Conservation (phyloP, 2,888 invertebrate species). For the Dasysyrphus albostriatus region DNA sequence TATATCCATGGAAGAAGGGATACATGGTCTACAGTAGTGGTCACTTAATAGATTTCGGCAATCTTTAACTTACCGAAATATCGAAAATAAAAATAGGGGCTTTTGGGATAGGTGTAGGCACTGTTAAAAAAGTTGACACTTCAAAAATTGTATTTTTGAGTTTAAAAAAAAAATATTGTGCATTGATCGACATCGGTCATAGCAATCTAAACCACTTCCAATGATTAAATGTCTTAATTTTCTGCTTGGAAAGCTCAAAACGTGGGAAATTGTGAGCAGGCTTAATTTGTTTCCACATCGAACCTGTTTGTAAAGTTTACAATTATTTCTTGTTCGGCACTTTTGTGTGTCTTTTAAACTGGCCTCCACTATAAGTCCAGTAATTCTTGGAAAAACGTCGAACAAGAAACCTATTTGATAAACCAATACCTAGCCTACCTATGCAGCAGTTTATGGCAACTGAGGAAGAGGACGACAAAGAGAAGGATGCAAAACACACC, state of each 20-base stretch:
- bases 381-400: conserved; percentile 19
- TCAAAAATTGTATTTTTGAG: too few relatives aligned
- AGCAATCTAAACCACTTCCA: too few relatives aligned
- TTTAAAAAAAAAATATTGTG: too few relatives aligned
- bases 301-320: too few relatives aligned
- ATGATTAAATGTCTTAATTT: too few relatives aligned
- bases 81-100: too few relatives aligned
- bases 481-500: conserved; percentile 1
- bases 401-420: conserved; percentile 9
- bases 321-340: not conserved
- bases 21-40: conserved; percentile 2
- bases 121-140: too few relatives aligned
- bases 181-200: too few relatives aligned
- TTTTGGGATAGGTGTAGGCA: too few relatives aligned
- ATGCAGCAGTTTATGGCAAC: not conserved
- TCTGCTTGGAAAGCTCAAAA: too few relatives aligned
- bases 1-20: conserved; percentile 6
- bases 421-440: not conserved
- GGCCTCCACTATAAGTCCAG: not conserved
- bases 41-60: not conserved
- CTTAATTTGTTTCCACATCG: too few relatives aligned
- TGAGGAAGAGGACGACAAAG: not conserved
- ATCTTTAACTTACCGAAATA: not conserved
- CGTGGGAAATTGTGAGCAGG: too few relatives aligned
- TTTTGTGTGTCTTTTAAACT: not conserved